phyloP scores from a whole-genome alignment of 92 coral and sea anemone genomes.

The Scolanthus callimorphus region DNA sequence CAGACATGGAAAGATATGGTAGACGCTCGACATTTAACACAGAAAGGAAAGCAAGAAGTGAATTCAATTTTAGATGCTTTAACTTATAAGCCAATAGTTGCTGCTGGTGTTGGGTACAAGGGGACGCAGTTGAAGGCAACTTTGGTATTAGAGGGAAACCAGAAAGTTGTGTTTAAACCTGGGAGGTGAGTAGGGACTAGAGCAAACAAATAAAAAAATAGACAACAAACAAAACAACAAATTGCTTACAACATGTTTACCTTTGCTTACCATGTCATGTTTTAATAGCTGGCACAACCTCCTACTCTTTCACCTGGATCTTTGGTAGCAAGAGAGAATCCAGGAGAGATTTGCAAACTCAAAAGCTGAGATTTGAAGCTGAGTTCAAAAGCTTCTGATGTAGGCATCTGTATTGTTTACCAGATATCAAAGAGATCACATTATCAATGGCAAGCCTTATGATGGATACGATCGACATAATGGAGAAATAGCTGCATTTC shows the following conservation, averaged over 20 bases:
- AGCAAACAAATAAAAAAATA: no score
- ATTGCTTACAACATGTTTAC: no score
- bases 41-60: constrained; percentile 41
- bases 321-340: no score
- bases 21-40: constrained; percentile 56
- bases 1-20: constrained; percentile 89
- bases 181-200: constrained; percentile 92
- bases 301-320: no score
- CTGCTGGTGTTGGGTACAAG: constrained; percentile 69
- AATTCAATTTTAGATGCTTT: constrained; percentile 77
- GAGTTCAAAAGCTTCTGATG: no score
- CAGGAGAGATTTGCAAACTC: no score
- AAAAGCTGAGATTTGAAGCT: no score
- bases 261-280: no score
- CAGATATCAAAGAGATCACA: constrained; percentile 83
- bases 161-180: constrained; percentile 95
- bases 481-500: constrained; percentile 99
- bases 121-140: constrained; percentile 94
- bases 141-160: constrained; percentile 81
- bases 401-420: no score
- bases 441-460: constrained; percentile 82
- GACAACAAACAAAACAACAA: no score
- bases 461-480: constrained; percentile 97
- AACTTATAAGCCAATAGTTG: constrained; percentile 69
- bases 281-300: no score